Evolutionary conservation across 2,113 vertebrate species (phyloP), one percentile per base, ranked within the genome.

Genomic region (Coptodon rendalli): DNA sequence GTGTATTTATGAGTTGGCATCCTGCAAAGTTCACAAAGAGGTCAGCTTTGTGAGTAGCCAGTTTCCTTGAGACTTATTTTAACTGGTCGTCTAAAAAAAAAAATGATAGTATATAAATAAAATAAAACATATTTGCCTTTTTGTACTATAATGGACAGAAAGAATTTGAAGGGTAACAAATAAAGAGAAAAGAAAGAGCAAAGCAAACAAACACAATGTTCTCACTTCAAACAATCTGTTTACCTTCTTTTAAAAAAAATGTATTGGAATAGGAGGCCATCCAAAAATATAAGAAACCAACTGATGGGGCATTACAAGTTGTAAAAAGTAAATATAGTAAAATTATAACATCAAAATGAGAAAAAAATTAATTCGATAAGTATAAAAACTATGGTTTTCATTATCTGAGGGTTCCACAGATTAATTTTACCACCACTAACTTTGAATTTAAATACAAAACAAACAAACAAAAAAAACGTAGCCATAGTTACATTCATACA

Each of bases 1-100:
- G 53, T 86, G 71, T 90, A 82, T 91, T 93, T 93, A 89, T 90
- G 82, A 87, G 85, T 84, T 82, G 88, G 91, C 89, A 84, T 83
- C 27, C 17, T 5, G 61, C 71, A 68, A 81, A 88, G 94, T 95
- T 95, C 90, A 89, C 57, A 29, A 5, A 66, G 61, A 86, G 92
- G 94, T 95, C 92, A 95, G 61, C 17, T 3, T 85, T 86, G 81
- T 85, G 79, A 50, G 89, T 86, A 83, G 73, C 68, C 50, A 76
- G 29, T 73, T 88, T 71, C 50, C 79, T 27, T 81, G 24, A 83
- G 90, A 79, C 81, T 54, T 36, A 11, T 88, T 57, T 87, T 94
- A 53, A 53, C 78, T 22, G 6, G 50, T 16, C 87, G 57, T 57
- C 78, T 24, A 3, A 27, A 19, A n/a, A 17, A 84, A 43, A 17